Evolutionary conservation across 2,888 invertebrate genomes (phyloP).

Genomic region (Patella caerulea): DNA sequence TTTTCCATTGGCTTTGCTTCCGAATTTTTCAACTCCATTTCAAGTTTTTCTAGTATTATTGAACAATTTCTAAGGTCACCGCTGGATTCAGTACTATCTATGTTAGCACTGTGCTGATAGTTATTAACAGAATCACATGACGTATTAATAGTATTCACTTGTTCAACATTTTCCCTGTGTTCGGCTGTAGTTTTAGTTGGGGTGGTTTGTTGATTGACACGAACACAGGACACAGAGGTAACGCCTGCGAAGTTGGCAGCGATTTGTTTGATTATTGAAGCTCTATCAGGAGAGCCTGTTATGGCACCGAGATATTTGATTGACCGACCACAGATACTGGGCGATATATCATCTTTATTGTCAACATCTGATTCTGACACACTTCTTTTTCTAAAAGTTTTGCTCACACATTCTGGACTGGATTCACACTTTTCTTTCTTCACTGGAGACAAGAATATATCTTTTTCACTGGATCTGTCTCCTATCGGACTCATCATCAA

Average conservation of each 20-base stretch:
- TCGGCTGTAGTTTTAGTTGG: not conserved
- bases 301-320: constrained; percentile 2
- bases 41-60: constrained; percentile 39
- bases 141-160: not conserved
- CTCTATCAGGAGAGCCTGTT: constrained; percentile 11
- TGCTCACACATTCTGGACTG: not conserved
- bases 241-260: constrained; percentile 18
- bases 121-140: not conserved
- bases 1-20: not conserved
- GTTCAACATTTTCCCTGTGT: too few species aligned
- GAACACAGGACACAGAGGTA: constrained; percentile 8
- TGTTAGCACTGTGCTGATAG: not conserved
- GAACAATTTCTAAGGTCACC: constrained; percentile 35
- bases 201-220: constrained; percentile 8
- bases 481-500: too few species aligned
- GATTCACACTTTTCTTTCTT: not conserved
- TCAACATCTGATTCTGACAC: not conserved
- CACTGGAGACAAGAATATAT: too few species aligned
- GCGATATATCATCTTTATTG: not conserved
- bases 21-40: constrained; percentile 18
- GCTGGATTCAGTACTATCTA: not conserved
- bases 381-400: not conserved
- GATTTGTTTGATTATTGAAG: constrained; percentile 19
- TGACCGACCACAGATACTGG: not conserved
- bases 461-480: too few species aligned